phyloP scores from a whole-genome alignment of 1,140 invertebrate species.

The Pachypeltis micranthus region DNA sequence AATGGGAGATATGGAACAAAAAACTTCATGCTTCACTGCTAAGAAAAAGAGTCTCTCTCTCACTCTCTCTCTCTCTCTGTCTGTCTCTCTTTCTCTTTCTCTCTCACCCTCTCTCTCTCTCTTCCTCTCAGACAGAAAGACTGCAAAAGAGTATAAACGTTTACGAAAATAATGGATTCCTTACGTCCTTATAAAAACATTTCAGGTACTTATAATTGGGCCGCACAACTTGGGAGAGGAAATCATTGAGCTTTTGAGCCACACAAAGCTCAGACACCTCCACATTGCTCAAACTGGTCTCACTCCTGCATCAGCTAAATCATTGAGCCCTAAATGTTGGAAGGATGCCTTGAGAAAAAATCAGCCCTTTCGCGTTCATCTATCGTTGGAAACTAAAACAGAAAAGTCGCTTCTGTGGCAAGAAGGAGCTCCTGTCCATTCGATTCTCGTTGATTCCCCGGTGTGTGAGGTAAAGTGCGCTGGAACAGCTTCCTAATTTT shows the following conservation, averaged over 20 bases:
- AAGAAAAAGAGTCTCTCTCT: no score
- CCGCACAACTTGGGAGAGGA: constrained; percentile 74
- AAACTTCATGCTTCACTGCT: no score
- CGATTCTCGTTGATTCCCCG: constrained; percentile 38
- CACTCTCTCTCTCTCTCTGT: no score
- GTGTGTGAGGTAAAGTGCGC: constrained; percentile 36
- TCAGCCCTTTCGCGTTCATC: constrained; percentile 35
- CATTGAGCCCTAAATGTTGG: constrained; percentile 33
- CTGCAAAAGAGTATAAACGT: no score
- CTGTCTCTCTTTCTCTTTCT: no score
- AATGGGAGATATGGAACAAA: no score
- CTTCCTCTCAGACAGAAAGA: no score
- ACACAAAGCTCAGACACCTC: constrained; percentile 53
- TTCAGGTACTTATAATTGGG: constrained; percentile 57
- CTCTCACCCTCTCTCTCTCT: no score
- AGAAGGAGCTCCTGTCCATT: constrained; percentile 38
- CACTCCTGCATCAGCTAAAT: constrained; percentile 26
- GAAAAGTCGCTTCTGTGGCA: constrained; percentile 40
- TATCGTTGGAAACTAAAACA: constrained; percentile 27
- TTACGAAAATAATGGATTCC: constrained; percentile 11
- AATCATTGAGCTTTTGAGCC: constrained; percentile 52
- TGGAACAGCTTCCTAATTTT: no score
- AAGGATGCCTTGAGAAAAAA: constrained; percentile 30
- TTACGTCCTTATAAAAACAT: no score
- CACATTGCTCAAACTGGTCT: constrained; percentile 60